Base-by-base conservation (phyloP, 2,113 vertebrate species). In the Sorex fumeus region DNA sequence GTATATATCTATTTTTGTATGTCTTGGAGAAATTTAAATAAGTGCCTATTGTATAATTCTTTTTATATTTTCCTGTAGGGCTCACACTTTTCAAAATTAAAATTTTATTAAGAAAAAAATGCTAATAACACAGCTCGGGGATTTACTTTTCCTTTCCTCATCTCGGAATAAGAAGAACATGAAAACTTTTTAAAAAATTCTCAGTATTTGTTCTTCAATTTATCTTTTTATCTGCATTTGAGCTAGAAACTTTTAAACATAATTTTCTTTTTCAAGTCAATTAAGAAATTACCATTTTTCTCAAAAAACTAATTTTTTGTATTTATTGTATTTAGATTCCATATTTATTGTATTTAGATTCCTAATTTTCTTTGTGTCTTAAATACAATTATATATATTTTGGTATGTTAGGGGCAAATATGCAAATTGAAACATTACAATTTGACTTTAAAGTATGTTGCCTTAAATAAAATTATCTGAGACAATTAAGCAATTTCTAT, bases 71-170 rank as follows among this genome's bases (percentile, higher is more conserved):
- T 86, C 25, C 13, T 88, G 2, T 82, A 62, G 79, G 21, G 66
- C 69, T 82, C 64, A 23, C n/a, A 62, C 11, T 79, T 90, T 85
- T 76, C 36, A 66, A 62, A 94, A 84, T 77, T 36, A 88, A 34
- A 53, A 21, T 67, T 71, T 86, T 60, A 60, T 79, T 28, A 91
- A 81, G 36, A 21, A 69, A 81, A 47, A 21, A 69, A 15, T 30
- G 60, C 25, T 88, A 76, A 64, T 76, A 72, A n/a, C 43, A 75
- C 1, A 83, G 23, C 47, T 19, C 13, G 74, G 8, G 32, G 84
- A 81, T 6, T 72, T 83, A 27, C 23, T 81, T 77, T 64, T 71
- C 5, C n/a, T 76, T 81, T 60, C 27, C 43, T 91, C 2, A 15
- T 53, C 13, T 15, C 15, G 18, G 53, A 53, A 53, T 53, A 53